Evolutionary conservation across 1,140 invertebrate genomes (phyloP), one percentile per base, ranked within the genome.

Genomic region (Phenacoccus solenopsis): DNA sequence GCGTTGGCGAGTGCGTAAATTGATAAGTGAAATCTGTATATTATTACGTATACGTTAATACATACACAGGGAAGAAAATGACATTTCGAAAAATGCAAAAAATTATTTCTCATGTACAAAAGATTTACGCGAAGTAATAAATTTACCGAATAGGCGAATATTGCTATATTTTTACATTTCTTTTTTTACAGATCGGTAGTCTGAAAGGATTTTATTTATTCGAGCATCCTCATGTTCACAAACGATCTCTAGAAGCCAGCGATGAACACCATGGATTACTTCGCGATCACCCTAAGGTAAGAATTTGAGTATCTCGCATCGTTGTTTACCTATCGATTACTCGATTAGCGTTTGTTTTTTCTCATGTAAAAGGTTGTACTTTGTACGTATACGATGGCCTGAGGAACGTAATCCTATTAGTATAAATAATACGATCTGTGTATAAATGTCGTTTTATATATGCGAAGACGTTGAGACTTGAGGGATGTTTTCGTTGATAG

Each of bases 201-300:
- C 79, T 94, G 71, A 86, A 90, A 75, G 84, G 87, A 73, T 93
- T 88, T 80, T 94, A 90, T 77, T 80, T 94, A 57, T 86, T 94
- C 76, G 88, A 88, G 72, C 90, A 93, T 77, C 84, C 87, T 68
- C 84, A 85, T 69, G 82, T 94, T 28, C 84, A 86, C 73, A 94
- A 93, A 78, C 84, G 93, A 67, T 95, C 91, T 0, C 76, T 87
- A 24, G 82, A 86, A 49, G 80, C 81, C n/a, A 90, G 85, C 76
- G 82, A 86, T 71, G 82, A 86, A 69, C 89, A 93, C 79, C 89
- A 92, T 76, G 79, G 82, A 74, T 84, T 84, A 74, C 82, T 94
- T 57, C 84, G 81, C 67, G 81, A 87, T 68, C 90, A 93, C 79
- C 83, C 87, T 25, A 84, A 90, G 83, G 90, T 76, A 72, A 75